phyloP scores from a whole-genome alignment of 2,888 invertebrate species.

The Leptura quadrifasciata region DNA sequence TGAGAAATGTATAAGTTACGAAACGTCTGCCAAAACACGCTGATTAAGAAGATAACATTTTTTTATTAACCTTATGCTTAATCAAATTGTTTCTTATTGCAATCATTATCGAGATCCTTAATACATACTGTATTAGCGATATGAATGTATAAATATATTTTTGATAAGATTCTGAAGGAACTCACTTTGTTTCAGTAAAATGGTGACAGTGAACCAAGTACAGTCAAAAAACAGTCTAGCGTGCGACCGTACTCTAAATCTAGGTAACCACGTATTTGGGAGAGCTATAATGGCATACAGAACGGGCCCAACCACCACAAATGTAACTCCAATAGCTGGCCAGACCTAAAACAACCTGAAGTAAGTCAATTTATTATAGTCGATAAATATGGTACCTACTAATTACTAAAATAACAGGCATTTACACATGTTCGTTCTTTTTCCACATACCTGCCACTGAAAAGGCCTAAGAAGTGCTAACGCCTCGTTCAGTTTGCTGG shows the following conservation, averaged over 20 bases:
- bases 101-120: too few species aligned
- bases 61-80: too few species aligned
- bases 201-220: constrained; percentile 84
- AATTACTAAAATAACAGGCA: neutral
- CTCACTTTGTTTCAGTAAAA: constrained; percentile 84
- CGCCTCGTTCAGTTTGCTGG: constrained; percentile 83
- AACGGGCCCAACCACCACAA: constrained; percentile 81
- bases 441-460: constrained; percentile 79
- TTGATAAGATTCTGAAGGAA: constrained; percentile 32
- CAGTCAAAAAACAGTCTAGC: constrained; percentile 77
- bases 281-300: constrained; percentile 81
- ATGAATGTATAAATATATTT: too few species aligned
- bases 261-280: constrained; percentile 77
- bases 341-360: constrained; percentile 76
- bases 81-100: too few species aligned
- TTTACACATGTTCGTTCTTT: too few species aligned
- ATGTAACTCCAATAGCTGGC: constrained; percentile 81
- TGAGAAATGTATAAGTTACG: too few species aligned
- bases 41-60: too few species aligned
- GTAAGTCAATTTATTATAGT: neutral
- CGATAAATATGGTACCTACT: neutral
- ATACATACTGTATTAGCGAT: too few species aligned
- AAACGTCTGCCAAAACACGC: too few species aligned
- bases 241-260: constrained; percentile 68
- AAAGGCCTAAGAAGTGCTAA: constrained; percentile 84